Evolutionary conservation across 1,140 invertebrate genomes (phyloP).

Genomic region (Ooceraea biroi): DNA sequence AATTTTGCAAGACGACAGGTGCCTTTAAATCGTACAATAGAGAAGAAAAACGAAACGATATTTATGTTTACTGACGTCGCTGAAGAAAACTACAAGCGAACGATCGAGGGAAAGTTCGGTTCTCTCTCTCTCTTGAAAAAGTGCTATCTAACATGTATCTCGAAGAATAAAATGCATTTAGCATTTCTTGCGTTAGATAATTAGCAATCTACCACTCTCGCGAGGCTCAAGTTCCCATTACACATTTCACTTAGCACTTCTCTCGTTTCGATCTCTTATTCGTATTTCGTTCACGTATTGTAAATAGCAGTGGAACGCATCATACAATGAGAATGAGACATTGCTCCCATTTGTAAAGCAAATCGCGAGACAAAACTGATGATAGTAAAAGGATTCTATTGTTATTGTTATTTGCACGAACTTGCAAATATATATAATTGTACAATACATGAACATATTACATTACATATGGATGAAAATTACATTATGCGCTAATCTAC

Average conservation of each 20-base stretch:
- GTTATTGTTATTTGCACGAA: too few species aligned
- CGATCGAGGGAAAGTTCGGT: too few species aligned
- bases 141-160: background rate
- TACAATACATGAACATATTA: background rate
- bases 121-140: background rate
- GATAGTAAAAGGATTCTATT: background rate
- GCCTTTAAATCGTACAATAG: too few species aligned
- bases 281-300: background rate
- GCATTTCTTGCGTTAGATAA: background rate
- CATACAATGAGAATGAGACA: background rate
- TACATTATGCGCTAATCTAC: too few species aligned
- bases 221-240: conserved; percentile 8
- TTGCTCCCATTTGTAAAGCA: conserved; percentile 18
- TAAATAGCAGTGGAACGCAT: background rate
- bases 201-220: background rate
- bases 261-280: background rate
- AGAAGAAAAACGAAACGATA: too few species aligned
- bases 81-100: too few species aligned
- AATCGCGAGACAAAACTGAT: conserved; percentile 19
- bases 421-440: too few species aligned
- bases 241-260: background rate
- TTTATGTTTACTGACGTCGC: too few species aligned
- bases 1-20: too few species aligned
- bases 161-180: conserved; percentile 7
- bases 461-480: too few species aligned